Base-by-base conservation (phyloP, 2,888 invertebrate species). In the Drosophila histrio region DNA sequence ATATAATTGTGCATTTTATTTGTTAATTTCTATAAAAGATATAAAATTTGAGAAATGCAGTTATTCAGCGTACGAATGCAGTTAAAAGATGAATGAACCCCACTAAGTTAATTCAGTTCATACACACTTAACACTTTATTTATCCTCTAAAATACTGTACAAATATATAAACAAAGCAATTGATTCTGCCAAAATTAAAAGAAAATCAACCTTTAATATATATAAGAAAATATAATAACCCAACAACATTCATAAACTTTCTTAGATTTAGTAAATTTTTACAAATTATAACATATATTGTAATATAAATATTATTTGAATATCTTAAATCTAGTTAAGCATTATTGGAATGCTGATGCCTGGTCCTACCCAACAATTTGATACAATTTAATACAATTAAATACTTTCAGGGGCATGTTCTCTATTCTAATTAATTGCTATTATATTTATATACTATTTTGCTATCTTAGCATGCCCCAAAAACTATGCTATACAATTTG, bases 361-460 rank as follows among this genome's bases (percentile, higher is more conserved):
- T 56, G 47, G 39, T 41, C 24, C 19, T 21, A n/a, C 24, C 46
- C 22, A 54, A 39, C 49, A 36, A 26, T 22, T 46, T 13, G 4
- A 44, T 28, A 49, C 3, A 34, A 5, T 39, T 56, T 2, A 36
- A 19, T 41, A 22, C 2, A n/a, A n/a, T n/a, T n/a, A n/a, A n/a
- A 32, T 8, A 49, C 15, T 9, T 21, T 2, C 8, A 15, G 11
- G 13, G 54, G 58, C 58, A 72, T 67, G 73, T 60, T 73, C 46
- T 68, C 41, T 50, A 30, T 28, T 43, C 15, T 11, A 5, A 8
- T 36, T 19, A 9, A 54, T 24, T 30, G 2, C 34, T 9, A 3
- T 17, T 0, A 28, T 13, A 24, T 44, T 30, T 39, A 49, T 8
- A 28, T 9, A 34, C 3, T 32, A 15, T 57, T 56, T 24, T 30